phyloP scores from a whole-genome alignment of 2,797 vertebrate species.

The Hafferia zeledoni region DNA sequence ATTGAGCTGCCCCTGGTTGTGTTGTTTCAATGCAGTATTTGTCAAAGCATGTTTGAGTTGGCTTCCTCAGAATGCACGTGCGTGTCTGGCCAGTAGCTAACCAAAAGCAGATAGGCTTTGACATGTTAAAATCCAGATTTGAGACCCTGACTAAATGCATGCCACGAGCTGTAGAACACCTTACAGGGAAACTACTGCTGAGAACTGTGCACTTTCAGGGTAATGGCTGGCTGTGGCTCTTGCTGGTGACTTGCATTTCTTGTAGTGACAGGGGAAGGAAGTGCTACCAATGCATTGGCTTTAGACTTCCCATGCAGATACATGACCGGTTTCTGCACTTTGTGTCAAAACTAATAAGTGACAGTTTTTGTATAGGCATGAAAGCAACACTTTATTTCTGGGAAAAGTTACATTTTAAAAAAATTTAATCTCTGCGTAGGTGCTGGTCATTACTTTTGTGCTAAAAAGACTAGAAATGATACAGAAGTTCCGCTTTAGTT shows the following conservation, averaged over 20 bases:
- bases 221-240: background rate
- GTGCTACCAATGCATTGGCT: background rate
- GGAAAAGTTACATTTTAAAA: background rate
- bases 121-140: slow-evolving; percentile 33
- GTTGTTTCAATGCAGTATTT: slow-evolving; percentile 27
- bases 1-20: slow-evolving; percentile 21
- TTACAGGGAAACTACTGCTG: background rate
- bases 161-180: background rate
- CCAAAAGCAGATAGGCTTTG: slow-evolving; percentile 24
- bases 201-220: background rate
- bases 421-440: background rate
- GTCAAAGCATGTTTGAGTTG: slow-evolving; percentile 36
- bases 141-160: background rate
- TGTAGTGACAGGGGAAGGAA: background rate
- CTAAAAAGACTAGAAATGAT: slow-evolving; percentile 20
- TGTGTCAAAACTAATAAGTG: background rate
- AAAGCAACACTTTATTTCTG: background rate
- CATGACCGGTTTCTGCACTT: background rate
- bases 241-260: background rate
- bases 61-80: slow-evolving; percentile 7
- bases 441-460: slow-evolving; percentile 33
- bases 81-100: background rate
- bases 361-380: background rate
- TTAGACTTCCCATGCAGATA: background rate
- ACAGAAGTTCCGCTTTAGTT: slow-evolving; percentile 40